phyloP scores from a whole-genome alignment of 2,113 vertebrate species.

The Vidua chalybeata region DNA sequence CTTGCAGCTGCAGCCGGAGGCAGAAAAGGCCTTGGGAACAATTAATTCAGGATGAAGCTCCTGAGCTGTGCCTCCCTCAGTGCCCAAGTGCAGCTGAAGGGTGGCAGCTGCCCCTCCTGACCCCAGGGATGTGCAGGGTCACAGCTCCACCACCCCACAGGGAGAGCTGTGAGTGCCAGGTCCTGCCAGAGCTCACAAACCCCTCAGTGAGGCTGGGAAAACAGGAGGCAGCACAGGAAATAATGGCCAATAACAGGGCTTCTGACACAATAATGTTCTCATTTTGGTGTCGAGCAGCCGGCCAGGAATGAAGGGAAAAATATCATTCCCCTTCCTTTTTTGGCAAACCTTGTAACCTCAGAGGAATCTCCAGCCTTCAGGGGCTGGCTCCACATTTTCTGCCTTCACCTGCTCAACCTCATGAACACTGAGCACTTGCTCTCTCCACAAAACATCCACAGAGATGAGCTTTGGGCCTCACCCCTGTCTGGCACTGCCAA shows the following conservation, averaged over 20 bases:
- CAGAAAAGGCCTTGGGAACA: not conserved
- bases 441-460: not conserved
- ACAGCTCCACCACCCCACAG: not conserved
- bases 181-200: not conserved
- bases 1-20: not conserved
- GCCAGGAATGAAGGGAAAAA: constrained; percentile 37
- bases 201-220: constrained; percentile 57
- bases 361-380: not conserved
- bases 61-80: not conserved
- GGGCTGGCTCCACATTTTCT: not conserved
- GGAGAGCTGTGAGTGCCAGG: constrained; percentile 8
- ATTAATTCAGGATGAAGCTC: not conserved
- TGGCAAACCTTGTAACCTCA: constrained; percentile 5
- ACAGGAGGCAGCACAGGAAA: constrained; percentile 79
- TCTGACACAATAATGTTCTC: constrained; percentile 68
- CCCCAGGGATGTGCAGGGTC: not conserved
- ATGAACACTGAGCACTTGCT: not conserved
- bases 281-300: constrained; percentile 52
- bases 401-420: not conserved
- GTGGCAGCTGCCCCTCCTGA: not conserved
- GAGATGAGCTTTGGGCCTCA: not conserved
- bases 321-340: constrained; percentile 52
- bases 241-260: constrained; percentile 70
- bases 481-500: not conserved
- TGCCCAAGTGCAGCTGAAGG: not conserved